Evolutionary conservation across 1,140 invertebrate genomes (phyloP).

Genomic region (Zelostemma sp.): DNA sequence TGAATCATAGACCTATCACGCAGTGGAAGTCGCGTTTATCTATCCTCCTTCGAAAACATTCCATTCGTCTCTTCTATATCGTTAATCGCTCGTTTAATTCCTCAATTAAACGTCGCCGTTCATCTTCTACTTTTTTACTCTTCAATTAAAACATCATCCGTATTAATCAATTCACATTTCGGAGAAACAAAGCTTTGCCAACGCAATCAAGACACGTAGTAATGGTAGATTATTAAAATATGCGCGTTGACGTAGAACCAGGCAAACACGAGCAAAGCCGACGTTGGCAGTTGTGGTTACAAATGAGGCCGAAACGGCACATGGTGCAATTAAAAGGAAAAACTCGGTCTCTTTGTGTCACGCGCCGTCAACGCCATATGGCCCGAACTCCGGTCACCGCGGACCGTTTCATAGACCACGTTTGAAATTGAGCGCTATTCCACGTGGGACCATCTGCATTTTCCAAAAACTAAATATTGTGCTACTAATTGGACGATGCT

Average conservation of each 20-base stretch:
- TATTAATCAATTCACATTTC: too few species aligned
- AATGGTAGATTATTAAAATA: conserved; percentile 5
- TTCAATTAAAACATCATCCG: too few species aligned
- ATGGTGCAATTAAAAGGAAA: conserved; percentile 67
- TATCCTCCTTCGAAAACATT: background rate
- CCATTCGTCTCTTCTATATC: too few species aligned
- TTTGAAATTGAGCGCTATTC: conserved; percentile 23
- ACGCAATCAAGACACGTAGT: too few species aligned
- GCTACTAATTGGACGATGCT: conserved; percentile 22
- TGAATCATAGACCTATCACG: conserved; percentile 20
- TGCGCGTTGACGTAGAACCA: background rate
- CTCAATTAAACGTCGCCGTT: too few species aligned
- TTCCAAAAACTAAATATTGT: conserved; percentile 9
- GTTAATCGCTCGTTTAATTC: too few species aligned
- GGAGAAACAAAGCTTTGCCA: too few species aligned
- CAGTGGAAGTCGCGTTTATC: conserved; percentile 2
- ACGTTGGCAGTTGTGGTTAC: conserved; percentile 56
- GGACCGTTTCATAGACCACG: conserved; percentile 3
- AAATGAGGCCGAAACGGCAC: conserved; percentile 56
- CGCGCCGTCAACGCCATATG: conserved; percentile 62
- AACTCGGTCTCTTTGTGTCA: conserved; percentile 60
- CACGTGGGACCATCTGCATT: conserved; percentile 11
- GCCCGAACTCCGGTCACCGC: conserved; percentile 23
- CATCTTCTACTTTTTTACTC: too few species aligned
- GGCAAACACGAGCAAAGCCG: too few species aligned